Conservation (phyloP, 2,888 invertebrate species). For the Atethmia centrago region DNA sequence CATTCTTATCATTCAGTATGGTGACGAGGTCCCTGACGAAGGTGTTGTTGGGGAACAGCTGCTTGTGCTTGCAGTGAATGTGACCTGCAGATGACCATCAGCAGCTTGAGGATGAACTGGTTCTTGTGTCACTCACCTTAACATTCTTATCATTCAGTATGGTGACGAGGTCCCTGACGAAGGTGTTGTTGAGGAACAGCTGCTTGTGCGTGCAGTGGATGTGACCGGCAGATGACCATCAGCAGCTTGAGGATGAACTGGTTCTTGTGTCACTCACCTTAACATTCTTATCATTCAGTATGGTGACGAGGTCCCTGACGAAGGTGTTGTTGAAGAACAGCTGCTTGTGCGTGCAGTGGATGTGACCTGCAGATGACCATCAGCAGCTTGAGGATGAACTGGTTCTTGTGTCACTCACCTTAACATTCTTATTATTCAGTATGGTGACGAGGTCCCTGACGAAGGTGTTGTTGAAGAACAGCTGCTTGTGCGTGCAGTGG, state of each 20-base stretch:
- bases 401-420: constrained; percentile 86
- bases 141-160: no score
- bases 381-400: constrained; percentile 81
- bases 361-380: no score
- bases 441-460: constrained; percentile 83
- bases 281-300: no score
- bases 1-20: constrained; percentile 81
- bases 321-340: no score
- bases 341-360: no score
- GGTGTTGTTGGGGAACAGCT: constrained; percentile 36
- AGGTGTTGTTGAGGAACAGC: no score
- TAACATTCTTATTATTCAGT: constrained; percentile 82
- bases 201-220: constrained; percentile 82
- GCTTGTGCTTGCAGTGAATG: constrained; percentile 81
- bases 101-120: constrained; percentile 82
- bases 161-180: no score
- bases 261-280: no score
- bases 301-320: no score
- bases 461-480: constrained; percentile 65
- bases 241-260: constrained; percentile 83
- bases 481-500: no score
- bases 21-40: constrained; percentile 84
- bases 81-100: constrained; percentile 82
- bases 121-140: no score
- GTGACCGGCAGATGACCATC: no score